These are phyloP conservation scores for Erebia palarica DNA, from an alignment of 2,888 invertebrate species.

Conservation along the genomic window DNA sequence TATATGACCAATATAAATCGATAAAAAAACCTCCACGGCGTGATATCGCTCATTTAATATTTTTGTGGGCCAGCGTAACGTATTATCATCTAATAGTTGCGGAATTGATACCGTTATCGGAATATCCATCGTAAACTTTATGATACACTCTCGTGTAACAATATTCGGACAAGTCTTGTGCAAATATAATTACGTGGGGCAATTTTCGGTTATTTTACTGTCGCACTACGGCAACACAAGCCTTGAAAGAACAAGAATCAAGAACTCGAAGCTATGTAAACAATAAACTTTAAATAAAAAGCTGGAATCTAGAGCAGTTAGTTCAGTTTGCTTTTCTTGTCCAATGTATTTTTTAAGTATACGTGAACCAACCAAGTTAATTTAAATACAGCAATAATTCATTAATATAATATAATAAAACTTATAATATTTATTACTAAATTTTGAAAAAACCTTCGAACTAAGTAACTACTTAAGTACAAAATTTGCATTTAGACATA, in stretches of 20 bases:
- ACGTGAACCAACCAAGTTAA: not conserved
- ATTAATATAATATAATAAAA: not conserved
- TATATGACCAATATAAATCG: slow-evolving; percentile 11
- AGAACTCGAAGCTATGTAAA: not conserved
- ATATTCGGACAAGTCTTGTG: slow-evolving; percentile 66
- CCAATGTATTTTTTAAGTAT: too few species aligned
- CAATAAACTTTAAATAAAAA: not conserved
- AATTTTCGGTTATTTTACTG: slow-evolving; percentile 32
- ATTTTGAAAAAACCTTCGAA: not conserved
- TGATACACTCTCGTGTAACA: slow-evolving; percentile 59
- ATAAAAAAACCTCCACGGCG: slow-evolving; percentile 15
- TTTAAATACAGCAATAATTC: not conserved
- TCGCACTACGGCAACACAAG: not conserved
- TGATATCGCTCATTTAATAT: slow-evolving; percentile 22
- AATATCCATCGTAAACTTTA: slow-evolving; percentile 67
- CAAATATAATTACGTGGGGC: slow-evolving; percentile 66
- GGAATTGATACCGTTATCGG: slow-evolving; percentile 56
- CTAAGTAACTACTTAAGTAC: not conserved
- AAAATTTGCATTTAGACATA: not conserved
- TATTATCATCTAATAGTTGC: slow-evolving; percentile 26
- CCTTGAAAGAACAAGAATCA: not conserved
- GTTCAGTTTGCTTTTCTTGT: too few species aligned
- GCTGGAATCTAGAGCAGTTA: too few species aligned
- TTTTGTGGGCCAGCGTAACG: slow-evolving; percentile 26
- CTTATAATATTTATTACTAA: not conserved